phyloP scores from a whole-genome alignment of 2,888 invertebrate species.

The Oligia strigilis region DNA sequence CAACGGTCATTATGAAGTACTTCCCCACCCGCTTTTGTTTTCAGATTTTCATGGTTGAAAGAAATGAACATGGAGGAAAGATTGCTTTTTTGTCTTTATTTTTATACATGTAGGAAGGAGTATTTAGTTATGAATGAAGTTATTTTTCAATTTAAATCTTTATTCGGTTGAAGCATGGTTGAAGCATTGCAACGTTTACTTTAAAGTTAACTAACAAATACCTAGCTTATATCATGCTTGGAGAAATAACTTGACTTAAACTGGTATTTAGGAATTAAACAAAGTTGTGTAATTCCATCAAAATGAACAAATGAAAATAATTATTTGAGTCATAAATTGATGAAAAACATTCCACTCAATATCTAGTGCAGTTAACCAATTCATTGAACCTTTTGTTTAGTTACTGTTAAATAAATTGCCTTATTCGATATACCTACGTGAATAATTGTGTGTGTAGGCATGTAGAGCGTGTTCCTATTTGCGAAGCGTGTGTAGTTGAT shows the following conservation, averaged over 20 bases:
- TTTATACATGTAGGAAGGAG: constrained; percentile 8
- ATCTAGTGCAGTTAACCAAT: constrained; percentile 7
- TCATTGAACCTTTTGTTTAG: constrained; percentile 18
- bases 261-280: not conserved
- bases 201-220: constrained; percentile 6
- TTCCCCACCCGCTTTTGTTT: constrained; percentile 54
- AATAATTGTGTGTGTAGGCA: constrained; percentile 36
- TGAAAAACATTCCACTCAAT: constrained; percentile 12
- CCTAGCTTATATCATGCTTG: not conserved
- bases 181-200: not conserved
- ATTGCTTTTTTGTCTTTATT: constrained; percentile 45
- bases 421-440: constrained; percentile 18
- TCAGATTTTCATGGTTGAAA: constrained; percentile 42
- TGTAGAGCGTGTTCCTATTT: constrained; percentile 57
- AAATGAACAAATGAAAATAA: not conserved
- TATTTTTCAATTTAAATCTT: constrained; percentile 33
- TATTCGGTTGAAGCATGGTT: not conserved
- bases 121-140: constrained; percentile 20
- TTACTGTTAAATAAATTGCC: constrained; percentile 30
- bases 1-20: constrained; percentile 56
- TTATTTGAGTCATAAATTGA: constrained; percentile 7
- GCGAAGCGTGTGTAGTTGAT: constrained; percentile 64
- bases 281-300: not conserved
- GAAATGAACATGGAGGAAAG: constrained; percentile 47
- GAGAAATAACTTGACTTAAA: not conserved